phyloP scores from a whole-genome alignment of 1,140 invertebrate genomes.

The Zaprionus ghesquierei region DNA sequence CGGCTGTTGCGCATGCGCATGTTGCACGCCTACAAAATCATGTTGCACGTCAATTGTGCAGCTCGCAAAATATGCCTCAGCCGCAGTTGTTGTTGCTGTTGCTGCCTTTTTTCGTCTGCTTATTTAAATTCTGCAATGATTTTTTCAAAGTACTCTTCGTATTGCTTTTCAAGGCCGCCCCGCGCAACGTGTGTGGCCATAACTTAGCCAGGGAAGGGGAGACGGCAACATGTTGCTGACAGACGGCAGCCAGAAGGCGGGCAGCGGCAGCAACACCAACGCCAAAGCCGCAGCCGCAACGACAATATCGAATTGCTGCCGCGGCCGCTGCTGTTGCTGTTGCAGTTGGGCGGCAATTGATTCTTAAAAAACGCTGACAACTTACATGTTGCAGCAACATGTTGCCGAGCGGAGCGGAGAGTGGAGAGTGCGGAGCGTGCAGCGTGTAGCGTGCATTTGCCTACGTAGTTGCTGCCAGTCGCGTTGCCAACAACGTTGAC shows the following conservation, averaged over 20 bases:
- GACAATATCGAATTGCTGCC: constrained; percentile 67
- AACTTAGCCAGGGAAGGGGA: constrained; percentile 16
- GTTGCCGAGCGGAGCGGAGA: constrained; percentile 48
- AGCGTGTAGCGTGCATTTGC: too few species aligned
- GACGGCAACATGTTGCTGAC: constrained; percentile 53
- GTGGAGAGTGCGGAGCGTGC: too few species aligned
- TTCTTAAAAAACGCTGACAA: constrained; percentile 77
- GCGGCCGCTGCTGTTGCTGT: constrained; percentile 18
- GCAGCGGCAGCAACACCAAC: constrained; percentile 40
- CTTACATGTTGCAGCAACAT: constrained; percentile 70
- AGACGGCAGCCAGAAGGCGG: constrained; percentile 74
- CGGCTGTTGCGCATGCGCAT: constrained; percentile 79
- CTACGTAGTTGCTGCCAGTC: constrained; percentile 27
- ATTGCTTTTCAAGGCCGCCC: constrained; percentile 61
- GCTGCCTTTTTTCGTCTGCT: constrained; percentile 42
- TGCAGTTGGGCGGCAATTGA: constrained; percentile 67
- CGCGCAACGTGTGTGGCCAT: constrained; percentile 62
- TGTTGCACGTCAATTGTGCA: constrained; percentile 80
- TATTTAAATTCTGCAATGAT: constrained; percentile 78
- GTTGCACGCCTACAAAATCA: constrained; percentile 83
- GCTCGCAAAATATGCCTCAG: constrained; percentile 61
- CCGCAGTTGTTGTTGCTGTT: constrained; percentile 9
- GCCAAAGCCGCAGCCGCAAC: constrained; percentile 29
- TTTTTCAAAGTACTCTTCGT: constrained; percentile 65
- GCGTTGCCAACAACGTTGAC: constrained; percentile 54